A percentile compares a stretch with the other conserved stretches of the same genome.
These are phyloP conservation scores for Drosophila subsilvestris DNA, from an alignment of 2,888 invertebrate species.

Conservation along the genomic window DNA sequence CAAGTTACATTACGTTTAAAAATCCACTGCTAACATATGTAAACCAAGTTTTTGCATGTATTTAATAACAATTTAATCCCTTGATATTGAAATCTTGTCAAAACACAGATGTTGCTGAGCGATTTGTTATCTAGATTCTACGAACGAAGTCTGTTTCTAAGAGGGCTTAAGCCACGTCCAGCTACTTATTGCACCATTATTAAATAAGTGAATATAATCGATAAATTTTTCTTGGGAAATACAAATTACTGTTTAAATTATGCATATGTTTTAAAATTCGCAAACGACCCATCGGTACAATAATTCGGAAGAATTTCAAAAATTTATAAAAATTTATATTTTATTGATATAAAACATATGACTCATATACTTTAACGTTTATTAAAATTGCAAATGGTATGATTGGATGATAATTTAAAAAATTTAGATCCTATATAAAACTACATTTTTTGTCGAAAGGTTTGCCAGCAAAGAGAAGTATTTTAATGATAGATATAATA, in stretches of 20 bases:
- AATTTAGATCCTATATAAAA: too few species aligned
- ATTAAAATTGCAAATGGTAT: too few species aligned
- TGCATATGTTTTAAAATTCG: neutral
- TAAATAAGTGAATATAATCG: neutral
- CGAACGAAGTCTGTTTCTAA: neutral
- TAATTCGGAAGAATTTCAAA: neutral
- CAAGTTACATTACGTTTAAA: neutral
- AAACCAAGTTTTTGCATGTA: neutral
- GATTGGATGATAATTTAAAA: too few species aligned
- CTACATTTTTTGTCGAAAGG: too few species aligned
- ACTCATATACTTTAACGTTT: too few species aligned
- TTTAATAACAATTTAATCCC: neutral
- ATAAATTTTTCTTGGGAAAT: neutral
- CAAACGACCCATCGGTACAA: neutral
- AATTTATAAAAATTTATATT: neutral
- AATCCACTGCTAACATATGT: neutral
- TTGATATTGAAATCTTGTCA: too few species aligned
- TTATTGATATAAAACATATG: too few species aligned
- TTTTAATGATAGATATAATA: too few species aligned
- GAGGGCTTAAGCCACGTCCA: too few species aligned
- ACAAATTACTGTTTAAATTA: neutral
- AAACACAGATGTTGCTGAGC: neutral
- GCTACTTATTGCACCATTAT: neutral
- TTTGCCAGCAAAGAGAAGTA: too few species aligned
- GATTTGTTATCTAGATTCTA: neutral